phyloP scores from a whole-genome alignment of 2,888 invertebrate species.

The Lasius platythorax region DNA sequence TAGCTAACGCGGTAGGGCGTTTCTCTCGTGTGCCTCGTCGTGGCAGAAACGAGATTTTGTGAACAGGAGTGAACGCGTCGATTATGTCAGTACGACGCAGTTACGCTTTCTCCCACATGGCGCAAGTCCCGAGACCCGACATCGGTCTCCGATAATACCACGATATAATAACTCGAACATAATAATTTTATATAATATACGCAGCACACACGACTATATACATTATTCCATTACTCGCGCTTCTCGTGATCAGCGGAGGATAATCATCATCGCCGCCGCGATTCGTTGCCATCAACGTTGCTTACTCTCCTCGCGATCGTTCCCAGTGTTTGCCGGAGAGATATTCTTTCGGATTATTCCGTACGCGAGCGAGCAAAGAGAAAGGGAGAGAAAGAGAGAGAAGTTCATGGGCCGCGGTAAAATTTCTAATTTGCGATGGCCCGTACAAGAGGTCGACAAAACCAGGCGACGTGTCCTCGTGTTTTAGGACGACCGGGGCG shows the following conservation, averaged over 20 bases:
- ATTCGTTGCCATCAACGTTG: constrained; percentile 19
- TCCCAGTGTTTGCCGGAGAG: neutral
- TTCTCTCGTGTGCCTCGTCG: neutral
- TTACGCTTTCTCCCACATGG: constrained; percentile 47
- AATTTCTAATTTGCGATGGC: constrained; percentile 58
- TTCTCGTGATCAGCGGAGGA: constrained; percentile 2
- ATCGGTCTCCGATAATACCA: constrained; percentile 33
- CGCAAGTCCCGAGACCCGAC: constrained; percentile 4
- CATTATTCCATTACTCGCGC: constrained; percentile 35
- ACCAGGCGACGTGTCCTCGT: constrained; percentile 53
- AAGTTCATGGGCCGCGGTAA: neutral
- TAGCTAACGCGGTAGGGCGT: constrained; percentile 33
- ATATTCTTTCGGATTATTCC: constrained; percentile 19
- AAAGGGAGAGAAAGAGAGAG: neutral
- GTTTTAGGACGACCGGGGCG: constrained; percentile 50
- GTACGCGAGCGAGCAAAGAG: neutral
- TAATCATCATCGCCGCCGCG: constrained; percentile 1
- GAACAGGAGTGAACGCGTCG: constrained; percentile 19
- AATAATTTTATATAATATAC: constrained; percentile 28
- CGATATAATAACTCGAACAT: constrained; percentile 31
- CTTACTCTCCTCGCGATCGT: constrained; percentile 2
- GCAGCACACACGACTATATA: neutral
- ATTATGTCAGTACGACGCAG: constrained; percentile 53
- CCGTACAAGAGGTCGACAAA: constrained; percentile 45
- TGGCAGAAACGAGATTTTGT: constrained; percentile 21